Evolutionary conservation across 1,140 invertebrate genomes (phyloP).

Genomic region (Caenorhabditis inopinata): DNA sequence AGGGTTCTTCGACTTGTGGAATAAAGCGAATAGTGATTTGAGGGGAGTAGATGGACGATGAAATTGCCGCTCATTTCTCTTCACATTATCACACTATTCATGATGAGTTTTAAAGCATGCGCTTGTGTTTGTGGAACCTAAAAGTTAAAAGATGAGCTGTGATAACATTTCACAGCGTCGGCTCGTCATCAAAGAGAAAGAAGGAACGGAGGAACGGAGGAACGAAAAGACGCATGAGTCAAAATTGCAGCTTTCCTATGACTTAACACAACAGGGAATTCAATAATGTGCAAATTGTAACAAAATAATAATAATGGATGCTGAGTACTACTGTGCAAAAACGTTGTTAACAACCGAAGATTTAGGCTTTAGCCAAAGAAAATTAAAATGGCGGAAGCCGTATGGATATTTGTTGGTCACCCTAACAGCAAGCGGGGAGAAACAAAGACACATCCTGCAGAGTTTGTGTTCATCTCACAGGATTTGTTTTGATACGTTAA

Average conservation of each 20-base stretch:
- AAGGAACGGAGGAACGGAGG: no score
- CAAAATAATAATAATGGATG: not conserved
- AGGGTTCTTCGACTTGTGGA: conserved; percentile 19
- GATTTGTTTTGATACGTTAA: not conserved
- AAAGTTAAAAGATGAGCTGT: not conserved
- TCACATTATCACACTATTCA: not conserved
- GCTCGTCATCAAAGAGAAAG: not conserved
- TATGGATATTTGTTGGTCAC: not conserved
- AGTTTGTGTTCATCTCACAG: not conserved
- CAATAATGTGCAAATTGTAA: not conserved
- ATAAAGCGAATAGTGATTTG: conserved; percentile 8
- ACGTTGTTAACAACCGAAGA: not conserved
- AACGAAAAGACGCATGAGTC: not conserved
- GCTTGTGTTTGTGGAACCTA: not conserved
- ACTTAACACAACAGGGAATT: not conserved
- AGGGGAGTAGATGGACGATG: not conserved
- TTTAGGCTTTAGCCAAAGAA: no score
- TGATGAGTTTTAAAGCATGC: no score
- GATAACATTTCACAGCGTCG: not conserved
- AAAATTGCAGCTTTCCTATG: not conserved
- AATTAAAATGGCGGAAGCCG: not conserved
- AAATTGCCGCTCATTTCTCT: not conserved
- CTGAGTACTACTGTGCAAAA: not conserved
- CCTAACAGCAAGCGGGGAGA: not conserved
- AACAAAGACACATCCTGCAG: no score